Evolutionary conservation across 2,888 invertebrate species (phyloP), one percentile per base, ranked within the genome.

Genomic region (Tetragnatha montana): DNA sequence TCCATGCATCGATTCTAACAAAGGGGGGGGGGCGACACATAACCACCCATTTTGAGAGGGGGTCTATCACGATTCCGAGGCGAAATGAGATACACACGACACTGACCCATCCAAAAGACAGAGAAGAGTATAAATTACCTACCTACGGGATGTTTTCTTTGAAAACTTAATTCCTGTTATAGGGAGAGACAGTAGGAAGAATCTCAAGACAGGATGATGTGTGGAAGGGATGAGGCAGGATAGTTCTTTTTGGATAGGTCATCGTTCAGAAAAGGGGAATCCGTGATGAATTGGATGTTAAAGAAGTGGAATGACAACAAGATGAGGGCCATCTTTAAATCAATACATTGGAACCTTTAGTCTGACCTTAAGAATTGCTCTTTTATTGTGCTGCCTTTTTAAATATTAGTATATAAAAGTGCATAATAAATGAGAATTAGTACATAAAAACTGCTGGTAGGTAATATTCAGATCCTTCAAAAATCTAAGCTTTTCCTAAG

Each of bases 141-240:
- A n/a, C n/a, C 35, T 60, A 7, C 10, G 60, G 22, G 21, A 22
- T 78, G 78, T 60, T 60, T 60, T 60, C 60, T 51, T 78, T 60
- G 78, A 78, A 78, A 78, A 68, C 78, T 78, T 60, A 78, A 78
- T 78, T 78, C 21, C 60, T 21, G 21, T 73, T 73, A 19, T 22
- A 10, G 22, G 19, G 19, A 12, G n/a, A 73, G 21, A 12, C 12
- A 22, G 22, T 73, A 22, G 22, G 73, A n/a, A n/a, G 69, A 6
- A 14, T 17, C n/a, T 68, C n/a, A 4, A 68, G 69, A 14, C 69
- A 17, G 17, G 69, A n/a, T 68, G 69, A 14, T 17, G 69, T 68
- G 4, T 17, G n/a, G n/a, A n/a, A n/a, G 2, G n/a, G n/a, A n/a
- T n/a, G 69, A 2, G n/a, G 14, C n/a, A 35, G 35, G 35, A 35